These are phyloP conservation scores for Ditula angustiorana DNA, from an alignment of 2,888 invertebrate species.

Conservation along the genomic window DNA sequence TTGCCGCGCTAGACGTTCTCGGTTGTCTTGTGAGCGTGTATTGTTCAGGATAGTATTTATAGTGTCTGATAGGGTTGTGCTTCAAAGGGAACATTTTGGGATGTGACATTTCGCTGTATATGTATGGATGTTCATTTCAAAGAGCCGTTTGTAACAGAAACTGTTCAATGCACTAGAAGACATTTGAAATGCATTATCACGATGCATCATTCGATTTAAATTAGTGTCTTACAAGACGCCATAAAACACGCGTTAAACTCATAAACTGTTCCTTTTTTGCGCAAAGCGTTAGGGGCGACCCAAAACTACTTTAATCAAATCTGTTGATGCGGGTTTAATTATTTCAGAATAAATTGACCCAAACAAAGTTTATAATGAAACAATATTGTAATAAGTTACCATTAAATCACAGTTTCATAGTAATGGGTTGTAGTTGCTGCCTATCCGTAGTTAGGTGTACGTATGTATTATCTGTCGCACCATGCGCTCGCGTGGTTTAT, in stretches of 20 bases:
- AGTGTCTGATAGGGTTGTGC: neutral
- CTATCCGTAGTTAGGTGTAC: neutral
- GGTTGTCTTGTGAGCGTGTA: neutral
- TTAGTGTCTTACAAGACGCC: neutral
- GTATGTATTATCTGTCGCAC: constrained; percentile 18
- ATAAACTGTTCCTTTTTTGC: constrained; percentile 1
- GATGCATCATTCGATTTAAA: neutral
- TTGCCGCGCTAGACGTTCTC: constrained; percentile 20
- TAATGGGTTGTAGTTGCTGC: constrained; percentile 27
- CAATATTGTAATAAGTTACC: constrained; percentile 25
- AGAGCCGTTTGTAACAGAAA: too few species aligned
- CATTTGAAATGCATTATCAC: too few species aligned
- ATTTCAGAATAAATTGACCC: constrained; percentile 35
- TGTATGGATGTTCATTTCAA: too few species aligned
- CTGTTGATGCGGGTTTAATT: constrained; percentile 24
- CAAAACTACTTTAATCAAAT: constrained; percentile 23
- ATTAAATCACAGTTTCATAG: constrained; percentile 21
- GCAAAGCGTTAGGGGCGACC: neutral
- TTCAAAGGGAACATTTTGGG: neutral
- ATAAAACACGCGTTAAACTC: neutral
- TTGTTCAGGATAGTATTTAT: constrained; percentile 5
- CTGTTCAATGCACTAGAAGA: too few species aligned
- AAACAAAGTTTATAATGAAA: constrained; percentile 26
- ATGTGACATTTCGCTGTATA: neutral
- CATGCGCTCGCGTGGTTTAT: constrained; percentile 33